These are phyloP conservation scores for Plecturocebus donacophilus DNA, from an alignment of 2,113 vertebrate genomes.

Conservation along the genomic window DNA sequence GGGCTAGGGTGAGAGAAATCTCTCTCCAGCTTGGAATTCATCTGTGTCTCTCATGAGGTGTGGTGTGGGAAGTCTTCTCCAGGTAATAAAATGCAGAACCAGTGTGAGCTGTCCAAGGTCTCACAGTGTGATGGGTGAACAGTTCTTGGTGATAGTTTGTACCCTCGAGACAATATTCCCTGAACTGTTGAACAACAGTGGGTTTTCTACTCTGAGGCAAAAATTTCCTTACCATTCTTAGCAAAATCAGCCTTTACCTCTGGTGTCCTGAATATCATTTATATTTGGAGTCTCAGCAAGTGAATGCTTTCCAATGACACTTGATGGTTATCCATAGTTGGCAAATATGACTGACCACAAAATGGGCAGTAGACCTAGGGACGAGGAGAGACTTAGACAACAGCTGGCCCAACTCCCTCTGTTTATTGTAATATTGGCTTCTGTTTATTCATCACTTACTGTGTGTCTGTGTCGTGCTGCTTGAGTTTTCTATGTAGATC, in stretches of 20 bases:
- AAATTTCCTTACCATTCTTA: background rate
- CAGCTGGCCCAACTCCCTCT: background rate
- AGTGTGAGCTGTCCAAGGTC: background rate
- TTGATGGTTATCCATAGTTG: background rate
- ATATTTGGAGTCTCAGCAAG: background rate
- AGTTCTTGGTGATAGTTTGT: background rate
- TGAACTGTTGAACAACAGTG: background rate
- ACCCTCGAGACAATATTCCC: background rate
- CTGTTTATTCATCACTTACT: background rate
- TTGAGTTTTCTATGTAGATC: background rate
- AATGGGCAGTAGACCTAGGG: background rate
- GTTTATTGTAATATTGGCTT: background rate
- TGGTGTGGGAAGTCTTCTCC: accelerated
- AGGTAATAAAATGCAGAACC: background rate
- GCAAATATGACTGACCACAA: background rate
- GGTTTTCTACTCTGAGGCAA: background rate
- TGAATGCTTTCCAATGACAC: background rate
- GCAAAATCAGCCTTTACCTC: background rate
- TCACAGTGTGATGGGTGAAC: no score
- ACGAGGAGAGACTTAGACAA: background rate
- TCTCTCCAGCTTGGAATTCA: background rate
- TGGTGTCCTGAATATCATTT: background rate
- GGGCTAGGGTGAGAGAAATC: background rate
- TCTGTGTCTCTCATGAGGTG: background rate
- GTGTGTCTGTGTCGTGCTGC: background rate